A percentile compares a stretch with the other conserved stretches of the same genome.
Evolutionary conservation across 2,888 invertebrate genomes (phyloP).

Genomic region (Labia minor): DNA sequence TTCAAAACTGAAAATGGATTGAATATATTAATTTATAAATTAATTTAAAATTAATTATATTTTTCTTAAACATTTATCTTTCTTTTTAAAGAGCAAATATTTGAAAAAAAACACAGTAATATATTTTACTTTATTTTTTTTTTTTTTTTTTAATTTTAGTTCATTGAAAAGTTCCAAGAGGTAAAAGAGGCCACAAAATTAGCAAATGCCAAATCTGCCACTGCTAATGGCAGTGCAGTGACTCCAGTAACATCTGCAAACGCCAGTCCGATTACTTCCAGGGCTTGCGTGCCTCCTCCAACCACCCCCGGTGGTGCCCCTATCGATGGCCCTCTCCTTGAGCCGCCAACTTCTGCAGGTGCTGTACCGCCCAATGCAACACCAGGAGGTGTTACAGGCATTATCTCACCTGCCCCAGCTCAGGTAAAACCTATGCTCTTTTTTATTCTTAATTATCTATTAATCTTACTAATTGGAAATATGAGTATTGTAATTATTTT

Average conservation of each 20-base stretch:
- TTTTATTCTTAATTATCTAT: too few species aligned
- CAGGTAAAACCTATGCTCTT: too few species aligned
- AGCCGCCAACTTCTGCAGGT: conserved; percentile 33
- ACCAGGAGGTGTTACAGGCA: conserved; percentile 16
- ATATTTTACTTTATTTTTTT: conserved; percentile 8
- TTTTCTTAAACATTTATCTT: too few species aligned
- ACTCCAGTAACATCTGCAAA: conserved; percentile 81
- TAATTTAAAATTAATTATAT: too few species aligned
- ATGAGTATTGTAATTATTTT: too few species aligned
- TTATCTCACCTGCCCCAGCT: conserved; percentile 31
- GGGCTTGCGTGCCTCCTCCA: conserved; percentile 34
- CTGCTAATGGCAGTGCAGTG: conserved; percentile 54
- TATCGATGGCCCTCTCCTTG: conserved; percentile 34
- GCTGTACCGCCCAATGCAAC: conserved; percentile 28
- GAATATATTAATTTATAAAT: too few species aligned
- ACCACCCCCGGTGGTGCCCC: conserved; percentile 36
- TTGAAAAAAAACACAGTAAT: too few species aligned
- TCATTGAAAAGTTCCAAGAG: conserved; percentile 97
- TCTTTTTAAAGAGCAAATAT: too few species aligned
- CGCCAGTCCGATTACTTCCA: conserved; percentile 69
- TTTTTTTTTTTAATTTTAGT: conserved; percentile 44
- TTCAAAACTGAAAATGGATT: too few species aligned
- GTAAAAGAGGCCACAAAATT: conserved; percentile 87
- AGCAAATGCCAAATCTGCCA: conserved; percentile 49
- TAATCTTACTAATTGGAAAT: too few species aligned